Conservation (phyloP, 64 coral and sea anemone genomes). For the Porites lutea region DNA sequence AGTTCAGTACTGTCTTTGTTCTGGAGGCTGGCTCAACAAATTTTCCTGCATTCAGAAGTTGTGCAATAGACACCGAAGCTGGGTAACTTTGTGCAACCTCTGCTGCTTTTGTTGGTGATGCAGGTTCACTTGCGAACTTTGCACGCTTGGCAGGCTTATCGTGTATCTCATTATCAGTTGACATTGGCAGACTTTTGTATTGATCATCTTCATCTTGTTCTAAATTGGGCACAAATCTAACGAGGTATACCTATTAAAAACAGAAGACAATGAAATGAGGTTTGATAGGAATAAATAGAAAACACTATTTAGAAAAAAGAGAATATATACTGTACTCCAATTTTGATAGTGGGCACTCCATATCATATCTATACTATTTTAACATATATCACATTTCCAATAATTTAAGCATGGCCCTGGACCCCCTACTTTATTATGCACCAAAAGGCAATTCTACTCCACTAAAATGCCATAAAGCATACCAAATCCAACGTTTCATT, state of each 20-base stretch:
- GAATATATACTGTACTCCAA: background rate
- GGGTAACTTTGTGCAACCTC: conserved; percentile 48
- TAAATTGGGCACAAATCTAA: conserved; percentile 44
- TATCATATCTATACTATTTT: conserved; percentile 12
- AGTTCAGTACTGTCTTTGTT: conserved; percentile 36
- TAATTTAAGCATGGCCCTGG: background rate
- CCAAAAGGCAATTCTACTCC: no score
- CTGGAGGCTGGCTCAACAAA: conserved; percentile 64
- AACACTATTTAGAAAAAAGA: conserved; percentile 11
- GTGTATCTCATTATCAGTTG: conserved; percentile 41
- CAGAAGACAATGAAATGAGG: conserved; percentile 24
- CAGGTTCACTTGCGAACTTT: conserved; percentile 47
- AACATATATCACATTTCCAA: no score
- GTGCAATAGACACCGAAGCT: no score
- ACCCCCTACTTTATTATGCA: no score
- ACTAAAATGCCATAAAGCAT: background rate
- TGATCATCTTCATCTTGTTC: conserved; percentile 43
- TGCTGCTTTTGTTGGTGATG: conserved; percentile 39
- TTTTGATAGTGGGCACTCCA: background rate
- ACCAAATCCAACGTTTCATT: no score
- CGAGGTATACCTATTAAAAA: conserved; percentile 35
- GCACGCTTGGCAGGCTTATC: conserved; percentile 38
- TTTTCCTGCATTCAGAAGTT: conserved; percentile 63
- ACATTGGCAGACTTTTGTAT: conserved; percentile 31
- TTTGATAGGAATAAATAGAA: conserved; percentile 23